These are phyloP conservation scores for Crocuta crocuta DNA, from an alignment of 2,113 vertebrate genomes.

Conservation along the genomic window DNA sequence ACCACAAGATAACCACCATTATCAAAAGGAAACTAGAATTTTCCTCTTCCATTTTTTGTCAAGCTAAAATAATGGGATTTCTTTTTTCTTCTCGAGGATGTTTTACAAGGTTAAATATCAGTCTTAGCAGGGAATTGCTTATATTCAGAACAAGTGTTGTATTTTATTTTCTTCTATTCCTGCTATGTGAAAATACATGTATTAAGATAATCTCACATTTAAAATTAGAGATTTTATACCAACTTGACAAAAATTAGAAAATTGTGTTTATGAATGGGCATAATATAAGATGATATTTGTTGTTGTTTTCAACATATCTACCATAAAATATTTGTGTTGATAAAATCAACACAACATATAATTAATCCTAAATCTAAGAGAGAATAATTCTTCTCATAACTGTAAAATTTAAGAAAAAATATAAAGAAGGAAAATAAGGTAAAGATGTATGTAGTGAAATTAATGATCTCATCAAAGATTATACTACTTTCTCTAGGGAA, in stretches of 20 bases:
- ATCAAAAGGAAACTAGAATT: conserved; percentile 75
- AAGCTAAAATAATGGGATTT: conserved; percentile 71
- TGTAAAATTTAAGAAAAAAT: not conserved
- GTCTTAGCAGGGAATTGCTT: conserved; percentile 53
- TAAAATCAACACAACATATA: not conserved
- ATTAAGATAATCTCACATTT: conserved; percentile 20
- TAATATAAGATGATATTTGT: conserved; percentile 14
- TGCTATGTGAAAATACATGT: conserved; percentile 28
- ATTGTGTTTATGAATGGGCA: not conserved
- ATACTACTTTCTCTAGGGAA: not conserved
- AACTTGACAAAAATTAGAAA: not conserved
- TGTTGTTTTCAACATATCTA: not conserved
- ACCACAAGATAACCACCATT: conserved; percentile 67
- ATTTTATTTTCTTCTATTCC: conserved; percentile 55
- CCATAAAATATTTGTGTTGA: not conserved
- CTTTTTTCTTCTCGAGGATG: conserved; percentile 62
- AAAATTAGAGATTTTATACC: conserved; percentile 47
- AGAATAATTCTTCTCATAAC: not conserved
- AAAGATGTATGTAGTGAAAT: not conserved
- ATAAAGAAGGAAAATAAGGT: not conserved
- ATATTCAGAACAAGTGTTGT: conserved; percentile 13
- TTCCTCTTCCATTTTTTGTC: conserved; percentile 70
- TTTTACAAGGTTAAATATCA: conserved; percentile 57
- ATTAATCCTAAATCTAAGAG: not conserved
- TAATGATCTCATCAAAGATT: not conserved